phyloP scores from a whole-genome alignment of 2,888 invertebrate species.

The Yponomeuta evonymella region DNA sequence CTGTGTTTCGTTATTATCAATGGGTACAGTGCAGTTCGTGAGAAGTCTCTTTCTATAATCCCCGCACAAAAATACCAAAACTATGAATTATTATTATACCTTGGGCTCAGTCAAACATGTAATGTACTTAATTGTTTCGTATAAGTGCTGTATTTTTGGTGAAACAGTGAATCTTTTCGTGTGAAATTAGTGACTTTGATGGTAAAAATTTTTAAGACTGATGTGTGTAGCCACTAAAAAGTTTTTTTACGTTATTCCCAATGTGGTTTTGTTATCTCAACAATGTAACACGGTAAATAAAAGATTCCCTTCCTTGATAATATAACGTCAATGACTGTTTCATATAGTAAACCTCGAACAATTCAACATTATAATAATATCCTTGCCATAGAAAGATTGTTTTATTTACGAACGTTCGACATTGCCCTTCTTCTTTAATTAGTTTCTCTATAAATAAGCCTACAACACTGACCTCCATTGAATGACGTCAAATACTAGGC shows the following conservation, averaged over 20 bases:
- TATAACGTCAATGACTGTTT: neutral
- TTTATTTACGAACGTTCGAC: constrained; percentile 26
- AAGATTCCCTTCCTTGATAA: neutral
- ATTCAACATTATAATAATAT: constrained; percentile 22
- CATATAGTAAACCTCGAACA: constrained; percentile 2
- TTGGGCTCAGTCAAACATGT: constrained; percentile 1
- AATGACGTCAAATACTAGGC: too few relatives aligned
- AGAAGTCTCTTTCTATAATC: neutral
- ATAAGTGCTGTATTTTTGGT: neutral
- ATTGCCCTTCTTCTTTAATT: neutral
- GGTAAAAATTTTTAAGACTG: constrained; percentile 43
- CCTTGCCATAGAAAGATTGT: constrained; percentile 40
- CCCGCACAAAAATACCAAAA: neutral
- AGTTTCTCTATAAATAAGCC: too few relatives aligned
- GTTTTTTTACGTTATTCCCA: too few relatives aligned
- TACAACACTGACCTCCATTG: too few relatives aligned
- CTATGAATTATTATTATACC: neutral
- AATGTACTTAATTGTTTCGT: constrained; percentile 1
- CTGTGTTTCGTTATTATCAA: neutral
- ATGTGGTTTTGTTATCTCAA: neutral
- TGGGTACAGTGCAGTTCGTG: neutral
- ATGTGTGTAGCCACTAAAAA: constrained; percentile 18
- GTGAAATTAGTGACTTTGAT: neutral
- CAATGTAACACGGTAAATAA: neutral
- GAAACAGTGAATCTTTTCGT: neutral